phyloP scores from a whole-genome alignment of 2,888 invertebrate genomes.

The Epiblema foenella region DNA sequence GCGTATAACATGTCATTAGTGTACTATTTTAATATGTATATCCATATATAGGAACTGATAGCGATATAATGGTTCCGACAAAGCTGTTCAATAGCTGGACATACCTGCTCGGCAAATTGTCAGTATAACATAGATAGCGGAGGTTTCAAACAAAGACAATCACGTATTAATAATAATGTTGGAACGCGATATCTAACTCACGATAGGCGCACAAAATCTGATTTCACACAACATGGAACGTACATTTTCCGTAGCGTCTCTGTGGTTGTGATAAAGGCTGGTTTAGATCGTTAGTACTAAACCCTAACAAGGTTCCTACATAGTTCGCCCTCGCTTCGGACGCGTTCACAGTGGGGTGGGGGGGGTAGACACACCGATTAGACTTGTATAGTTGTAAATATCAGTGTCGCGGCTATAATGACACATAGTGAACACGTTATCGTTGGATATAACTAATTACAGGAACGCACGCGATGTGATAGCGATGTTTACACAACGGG shows the following conservation, averaged over 20 bases:
- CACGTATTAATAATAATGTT: constrained; percentile 52
- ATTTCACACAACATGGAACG: constrained; percentile 22
- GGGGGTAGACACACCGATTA: constrained; percentile 37
- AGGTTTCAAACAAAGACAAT: constrained; percentile 56
- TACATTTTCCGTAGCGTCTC: constrained; percentile 21
- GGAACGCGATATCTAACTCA: constrained; percentile 44
- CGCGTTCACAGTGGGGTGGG: constrained; percentile 12
- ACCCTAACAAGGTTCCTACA: constrained; percentile 29
- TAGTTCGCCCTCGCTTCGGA: constrained; percentile 9
- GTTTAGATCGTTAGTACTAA: constrained; percentile 29
- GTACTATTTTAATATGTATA: constrained; percentile 26
- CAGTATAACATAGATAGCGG: constrained; percentile 38
- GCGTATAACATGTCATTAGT: constrained; percentile 39
- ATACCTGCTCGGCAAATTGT: constrained; percentile 33
- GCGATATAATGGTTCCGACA: constrained; percentile 54
- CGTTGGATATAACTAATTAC: constrained; percentile 75
- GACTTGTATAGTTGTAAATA: constrained; percentile 56
- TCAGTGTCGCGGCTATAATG: constrained; percentile 70
- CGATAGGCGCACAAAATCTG: constrained; percentile 25
- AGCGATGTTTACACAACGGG: constrained; percentile 59
- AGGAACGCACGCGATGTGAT: constrained; percentile 72
- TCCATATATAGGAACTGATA: constrained; percentile 41
- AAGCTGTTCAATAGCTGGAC: constrained; percentile 51
- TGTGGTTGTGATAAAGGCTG: constrained; percentile 16
- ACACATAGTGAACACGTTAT: constrained; percentile 65